Conservation (phyloP, 2,888 invertebrate species). For the Cantharis nigra region DNA sequence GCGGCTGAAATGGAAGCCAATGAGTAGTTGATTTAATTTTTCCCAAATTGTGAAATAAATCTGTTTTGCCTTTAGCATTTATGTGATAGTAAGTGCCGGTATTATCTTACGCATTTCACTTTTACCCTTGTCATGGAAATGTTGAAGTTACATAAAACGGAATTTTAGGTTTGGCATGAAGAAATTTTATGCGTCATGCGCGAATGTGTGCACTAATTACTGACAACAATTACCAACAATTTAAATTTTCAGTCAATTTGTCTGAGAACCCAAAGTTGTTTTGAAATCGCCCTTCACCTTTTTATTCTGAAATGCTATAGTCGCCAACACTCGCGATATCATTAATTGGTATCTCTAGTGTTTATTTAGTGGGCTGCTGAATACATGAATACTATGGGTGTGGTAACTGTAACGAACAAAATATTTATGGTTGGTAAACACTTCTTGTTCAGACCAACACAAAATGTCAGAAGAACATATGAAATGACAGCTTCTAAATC, state of each 20-base stretch:
- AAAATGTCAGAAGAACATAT: constrained; percentile 4
- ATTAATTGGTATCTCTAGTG: constrained; percentile 46
- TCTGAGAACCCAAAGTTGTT: constrained; percentile 23
- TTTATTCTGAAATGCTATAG: constrained; percentile 27
- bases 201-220: constrained; percentile 14
- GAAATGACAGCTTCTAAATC: constrained; percentile 8
- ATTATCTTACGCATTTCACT: not conserved
- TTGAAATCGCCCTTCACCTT: constrained; percentile 35
- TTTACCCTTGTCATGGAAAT: not conserved
- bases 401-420: constrained; percentile 35
- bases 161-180: constrained; percentile 9
- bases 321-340: constrained; percentile 37
- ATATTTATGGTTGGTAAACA: constrained; percentile 24
- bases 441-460: constrained; percentile 9
- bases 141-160: not conserved
- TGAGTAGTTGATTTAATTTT: not conserved
- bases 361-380: constrained; percentile 46
- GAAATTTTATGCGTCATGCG: constrained; percentile 10
- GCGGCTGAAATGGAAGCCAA: not conserved
- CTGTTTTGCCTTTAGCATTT: too few relatives aligned
- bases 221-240: constrained; percentile 2
- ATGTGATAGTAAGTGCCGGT: not conserved
- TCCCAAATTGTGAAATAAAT: not conserved
- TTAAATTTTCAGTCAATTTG: constrained; percentile 22
- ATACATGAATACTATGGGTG: constrained; percentile 46